These are phyloP conservation scores for Apostichopus parvimensis DNA, from an alignment of 35 echinoderm and acorn worm species.

Conservation along the genomic window DNA sequence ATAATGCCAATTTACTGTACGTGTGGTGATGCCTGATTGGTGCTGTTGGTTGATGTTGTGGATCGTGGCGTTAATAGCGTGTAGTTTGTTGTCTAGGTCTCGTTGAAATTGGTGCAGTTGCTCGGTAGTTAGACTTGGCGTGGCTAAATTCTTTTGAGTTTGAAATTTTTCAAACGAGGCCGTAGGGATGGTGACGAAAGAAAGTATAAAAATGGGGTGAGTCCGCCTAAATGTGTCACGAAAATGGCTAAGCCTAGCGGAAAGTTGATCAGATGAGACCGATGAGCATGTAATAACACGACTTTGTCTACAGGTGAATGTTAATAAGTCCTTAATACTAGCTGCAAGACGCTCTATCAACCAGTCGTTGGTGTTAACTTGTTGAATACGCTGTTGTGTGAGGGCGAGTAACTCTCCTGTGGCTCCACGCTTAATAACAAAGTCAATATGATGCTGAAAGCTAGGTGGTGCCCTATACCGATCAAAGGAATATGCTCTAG, in stretches of 20 bases:
- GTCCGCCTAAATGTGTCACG: background rate
- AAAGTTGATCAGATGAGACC: background rate
- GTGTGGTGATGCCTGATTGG: background rate
- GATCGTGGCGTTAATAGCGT: background rate
- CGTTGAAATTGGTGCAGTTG: background rate
- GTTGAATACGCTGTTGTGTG: too few relatives aligned
- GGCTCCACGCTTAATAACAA: too few relatives aligned
- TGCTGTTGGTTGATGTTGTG: background rate
- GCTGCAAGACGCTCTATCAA: too few relatives aligned
- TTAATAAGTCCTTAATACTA: too few relatives aligned
- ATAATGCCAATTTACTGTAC: background rate
- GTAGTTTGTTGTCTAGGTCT: background rate
- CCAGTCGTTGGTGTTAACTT: too few relatives aligned
- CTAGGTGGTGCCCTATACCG: too few relatives aligned
- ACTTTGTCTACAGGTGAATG: too few relatives aligned
- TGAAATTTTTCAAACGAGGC: constrained; percentile 16
- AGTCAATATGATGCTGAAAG: too few relatives aligned
- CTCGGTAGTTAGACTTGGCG: background rate
- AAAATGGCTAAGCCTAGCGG: background rate
- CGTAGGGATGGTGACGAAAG: constrained; percentile 15
- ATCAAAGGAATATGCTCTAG: too few relatives aligned
- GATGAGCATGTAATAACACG: background rate
- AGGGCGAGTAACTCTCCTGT: too few relatives aligned
- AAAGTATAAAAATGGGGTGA: background rate
- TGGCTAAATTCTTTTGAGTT: background rate